Conservation (phyloP, 2,113 vertebrate genomes). For the Uropsilus gracilis region DNA sequence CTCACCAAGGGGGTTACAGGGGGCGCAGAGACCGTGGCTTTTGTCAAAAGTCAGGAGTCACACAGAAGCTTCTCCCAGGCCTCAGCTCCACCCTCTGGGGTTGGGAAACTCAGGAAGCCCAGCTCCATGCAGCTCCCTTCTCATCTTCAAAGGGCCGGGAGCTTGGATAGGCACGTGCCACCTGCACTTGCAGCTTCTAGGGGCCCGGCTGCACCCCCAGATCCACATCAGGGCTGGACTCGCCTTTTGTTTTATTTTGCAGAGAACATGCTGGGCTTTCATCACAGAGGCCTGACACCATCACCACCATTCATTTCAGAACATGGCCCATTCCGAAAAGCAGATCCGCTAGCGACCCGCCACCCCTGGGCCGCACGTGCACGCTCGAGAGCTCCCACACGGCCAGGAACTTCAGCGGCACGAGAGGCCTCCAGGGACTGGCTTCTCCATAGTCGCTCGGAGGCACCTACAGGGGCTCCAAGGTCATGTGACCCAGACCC, state of each 20-base stretch:
- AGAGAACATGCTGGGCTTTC: background rate
- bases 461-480: background rate
- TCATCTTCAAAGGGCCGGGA: background rate
- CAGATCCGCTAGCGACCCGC: background rate
- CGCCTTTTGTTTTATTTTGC: background rate
- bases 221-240: background rate
- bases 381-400: background rate
- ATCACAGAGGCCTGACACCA: background rate
- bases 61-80: background rate
- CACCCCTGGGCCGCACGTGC: background rate
- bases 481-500: background rate
- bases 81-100: background rate
- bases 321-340: background rate
- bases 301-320: background rate
- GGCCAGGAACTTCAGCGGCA: accelerated
- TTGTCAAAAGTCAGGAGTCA: background rate
- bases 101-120: background rate
- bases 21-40: background rate
- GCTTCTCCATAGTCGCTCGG: background rate
- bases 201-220: background rate
- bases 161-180: background rate
- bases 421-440: background rate
- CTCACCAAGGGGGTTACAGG: background rate
- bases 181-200: too few species aligned
- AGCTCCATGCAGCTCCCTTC: background rate